Percentiles rank a stretch among this genome's conserved stretches.
phyloP scores from a whole-genome alignment of 2,113 vertebrate genomes.

The Mohoua ochrocephala region DNA sequence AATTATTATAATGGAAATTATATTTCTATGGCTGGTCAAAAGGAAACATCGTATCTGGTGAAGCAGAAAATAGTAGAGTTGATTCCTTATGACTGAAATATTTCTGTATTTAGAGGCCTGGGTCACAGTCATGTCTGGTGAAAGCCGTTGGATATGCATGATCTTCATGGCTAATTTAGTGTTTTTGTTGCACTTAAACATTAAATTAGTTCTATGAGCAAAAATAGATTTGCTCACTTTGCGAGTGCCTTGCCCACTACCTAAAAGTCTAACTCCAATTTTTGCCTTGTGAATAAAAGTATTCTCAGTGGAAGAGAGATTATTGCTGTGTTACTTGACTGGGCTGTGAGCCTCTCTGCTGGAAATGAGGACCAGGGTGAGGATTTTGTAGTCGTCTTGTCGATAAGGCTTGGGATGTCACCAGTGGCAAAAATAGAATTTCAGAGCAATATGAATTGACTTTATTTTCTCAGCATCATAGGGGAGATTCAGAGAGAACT shows the following conservation, averaged over 20 bases:
- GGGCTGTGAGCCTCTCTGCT: constrained; percentile 16
- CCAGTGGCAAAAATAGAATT: constrained; percentile 56
- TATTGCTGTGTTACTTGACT: constrained; percentile 38
- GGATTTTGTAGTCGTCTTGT: not conserved
- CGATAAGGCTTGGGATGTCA: not conserved
- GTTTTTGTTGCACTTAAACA: constrained; percentile 66
- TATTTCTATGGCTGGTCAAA: constrained; percentile 37
- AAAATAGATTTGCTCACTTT: constrained; percentile 63
- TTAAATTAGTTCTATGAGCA: constrained; percentile 69
- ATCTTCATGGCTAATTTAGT: constrained; percentile 67
- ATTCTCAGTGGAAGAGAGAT: constrained; percentile 57
- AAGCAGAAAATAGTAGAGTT: constrained; percentile 13
- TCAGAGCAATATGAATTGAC: constrained; percentile 63
- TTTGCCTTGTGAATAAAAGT: constrained; percentile 71
- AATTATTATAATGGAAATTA: constrained; percentile 35
- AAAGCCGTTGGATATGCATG: constrained; percentile 55
- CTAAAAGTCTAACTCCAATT: constrained; percentile 67
- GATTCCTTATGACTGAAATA: constrained; percentile 31
- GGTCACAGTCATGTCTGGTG: constrained; percentile 58
- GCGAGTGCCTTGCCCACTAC: constrained; percentile 73
- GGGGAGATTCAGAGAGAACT: constrained; percentile 22
- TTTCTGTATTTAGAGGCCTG: constrained; percentile 54
- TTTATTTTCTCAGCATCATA: constrained; percentile 53
- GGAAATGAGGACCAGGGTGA: not conserved
- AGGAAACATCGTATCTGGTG: constrained; percentile 11